Base-by-base conservation (phyloP, 2,797 vertebrate genomes). In the Trematomus bernacchii region DNA sequence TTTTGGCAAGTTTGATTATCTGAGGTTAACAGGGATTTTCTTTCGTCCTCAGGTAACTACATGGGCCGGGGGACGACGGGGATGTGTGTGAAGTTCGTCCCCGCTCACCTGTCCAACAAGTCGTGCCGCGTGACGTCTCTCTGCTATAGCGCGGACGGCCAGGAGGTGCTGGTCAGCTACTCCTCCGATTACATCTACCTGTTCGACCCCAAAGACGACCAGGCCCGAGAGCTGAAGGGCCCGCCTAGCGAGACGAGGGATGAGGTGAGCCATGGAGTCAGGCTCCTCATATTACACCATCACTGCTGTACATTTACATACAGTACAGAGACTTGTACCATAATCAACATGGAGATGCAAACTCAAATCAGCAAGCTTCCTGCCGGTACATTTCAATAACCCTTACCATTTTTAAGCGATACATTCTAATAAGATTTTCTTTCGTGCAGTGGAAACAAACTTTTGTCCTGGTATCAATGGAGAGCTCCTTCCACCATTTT, bases 181-280 rank as follows among this genome's bases (percentile, higher is more conserved):
- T 99, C 98, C 61, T 98, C 98, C 0, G 98, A 99, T 86, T 99
- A 99, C 82, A 97, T 99, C 82, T 99, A 99, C 89, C 95, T 99
- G 87, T 99, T 99, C 85, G 94, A 99, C 89, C 98, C 98, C 73
- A 98, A 96, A 94, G 97, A 99, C 58, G 97, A 99, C 92, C 97
- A 97, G 84, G 97, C 97, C 69, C 92, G 97, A 75, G 97, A 99
- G 88, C 96, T 99, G 42, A 98, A 99, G 93, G 96, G 97, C 79
- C 97, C 97, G n/a, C 98, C 98, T n/a, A 97, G 81, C n/a, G 97
- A 98, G 85, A 95, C 97, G 80, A 95, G 96, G 87, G 98, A 99
- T 92, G 98, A 99, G 97, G 98, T 97, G 92, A 90, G 90, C 2
- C 27, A 10, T 74, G 0, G 10, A 40, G 14, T 46, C 63, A 63